Evolutionary conservation across 2,797 vertebrate species (phyloP).

Genomic region (Garrulus glandarius): DNA sequence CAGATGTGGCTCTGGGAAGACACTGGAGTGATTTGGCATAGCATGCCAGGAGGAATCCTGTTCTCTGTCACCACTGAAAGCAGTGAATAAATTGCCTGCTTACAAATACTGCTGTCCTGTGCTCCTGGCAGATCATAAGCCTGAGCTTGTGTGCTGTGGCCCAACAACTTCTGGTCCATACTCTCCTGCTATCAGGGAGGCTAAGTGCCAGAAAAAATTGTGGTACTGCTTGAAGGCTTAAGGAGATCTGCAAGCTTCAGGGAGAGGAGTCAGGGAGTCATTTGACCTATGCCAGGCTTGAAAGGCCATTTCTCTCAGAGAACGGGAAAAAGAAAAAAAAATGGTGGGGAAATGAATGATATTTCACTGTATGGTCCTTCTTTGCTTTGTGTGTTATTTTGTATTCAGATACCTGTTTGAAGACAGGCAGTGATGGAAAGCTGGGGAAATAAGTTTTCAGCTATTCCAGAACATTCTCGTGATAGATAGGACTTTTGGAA

Average conservation of each 20-base stretch:
- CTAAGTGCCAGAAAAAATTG: background rate
- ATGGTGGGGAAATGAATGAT: background rate
- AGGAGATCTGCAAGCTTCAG: background rate
- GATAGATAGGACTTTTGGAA: slow-evolving; percentile 27
- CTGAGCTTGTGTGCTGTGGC: accelerated
- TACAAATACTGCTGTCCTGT: background rate
- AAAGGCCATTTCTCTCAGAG: background rate
- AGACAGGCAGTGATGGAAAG: background rate
- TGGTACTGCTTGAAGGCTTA: background rate
- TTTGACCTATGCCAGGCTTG: background rate
- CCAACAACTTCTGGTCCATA: accelerated
- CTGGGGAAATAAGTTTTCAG: background rate
- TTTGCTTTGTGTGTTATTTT: background rate
- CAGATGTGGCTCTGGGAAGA: accelerated
- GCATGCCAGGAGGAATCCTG: background rate
- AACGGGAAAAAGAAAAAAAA: background rate
- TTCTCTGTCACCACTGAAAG: background rate
- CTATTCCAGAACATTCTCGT: background rate
- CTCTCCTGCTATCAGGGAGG: accelerated
- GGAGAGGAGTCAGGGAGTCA: background rate
- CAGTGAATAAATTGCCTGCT: background rate
- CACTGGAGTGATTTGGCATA: background rate
- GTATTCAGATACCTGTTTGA: background rate
- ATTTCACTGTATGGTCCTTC: background rate
- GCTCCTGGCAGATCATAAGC: accelerated